A percentile compares a stretch with the other conserved stretches of the same genome.
Conservation (phyloP, 2,888 invertebrate species). For the Galerucella calmariensis region DNA sequence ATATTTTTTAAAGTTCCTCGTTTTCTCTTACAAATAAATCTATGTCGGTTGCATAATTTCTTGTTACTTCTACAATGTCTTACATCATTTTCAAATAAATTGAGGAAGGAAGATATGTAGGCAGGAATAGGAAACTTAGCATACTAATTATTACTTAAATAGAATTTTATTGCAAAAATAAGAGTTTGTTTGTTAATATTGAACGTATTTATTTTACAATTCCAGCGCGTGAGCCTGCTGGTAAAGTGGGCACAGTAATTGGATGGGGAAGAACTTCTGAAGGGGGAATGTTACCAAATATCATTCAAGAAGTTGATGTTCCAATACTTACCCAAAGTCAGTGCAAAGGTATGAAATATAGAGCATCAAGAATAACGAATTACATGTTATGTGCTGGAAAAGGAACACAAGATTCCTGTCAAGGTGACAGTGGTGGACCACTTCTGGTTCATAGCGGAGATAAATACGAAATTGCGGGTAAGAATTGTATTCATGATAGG, state of each 20-base stretch:
- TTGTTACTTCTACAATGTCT: too few species aligned
- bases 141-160: too few species aligned
- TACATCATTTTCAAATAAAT: too few species aligned
- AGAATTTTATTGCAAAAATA: too few species aligned
- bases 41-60: too few species aligned
- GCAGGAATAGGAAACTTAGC: too few species aligned
- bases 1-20: too few species aligned
- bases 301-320: constrained; percentile 86
- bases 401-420: constrained; percentile 85
- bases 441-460: constrained; percentile 79
- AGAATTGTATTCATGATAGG: constrained; percentile 36
- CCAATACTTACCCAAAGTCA: constrained; percentile 83
- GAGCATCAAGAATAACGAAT: constrained; percentile 82
- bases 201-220: neutral
- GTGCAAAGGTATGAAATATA: constrained; percentile 85
- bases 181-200: neutral
- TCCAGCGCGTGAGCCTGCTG: constrained; percentile 70
- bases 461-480: constrained; percentile 83
- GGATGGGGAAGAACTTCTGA: constrained; percentile 90
- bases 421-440: constrained; percentile 90
- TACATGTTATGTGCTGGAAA: constrained; percentile 90
- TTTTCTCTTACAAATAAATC: too few species aligned
- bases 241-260: constrained; percentile 80
- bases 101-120: too few species aligned
- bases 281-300: constrained; percentile 81